Base-by-base conservation (phyloP, 2,888 invertebrate species). In the Idaea dimidiata region DNA sequence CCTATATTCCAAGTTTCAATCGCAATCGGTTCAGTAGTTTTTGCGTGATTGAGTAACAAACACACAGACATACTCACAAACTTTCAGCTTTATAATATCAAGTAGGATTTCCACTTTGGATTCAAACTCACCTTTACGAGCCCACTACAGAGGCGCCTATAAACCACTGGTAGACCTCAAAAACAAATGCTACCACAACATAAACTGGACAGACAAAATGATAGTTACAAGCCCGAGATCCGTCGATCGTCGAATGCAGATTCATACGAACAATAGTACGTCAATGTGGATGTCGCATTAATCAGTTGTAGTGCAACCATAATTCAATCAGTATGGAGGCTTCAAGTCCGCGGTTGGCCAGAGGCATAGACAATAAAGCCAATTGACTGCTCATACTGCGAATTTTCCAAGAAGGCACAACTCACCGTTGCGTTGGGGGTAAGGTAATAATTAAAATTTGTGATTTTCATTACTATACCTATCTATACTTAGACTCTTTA, bases 211-310 rank as follows among this genome's bases (percentile, higher is more conserved):
- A 73, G 81, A 81, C 82, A 82, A 81, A 81, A 79, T 83, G 80
- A 80, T 84, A 80, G 79, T 78, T 81, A 82, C 81, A 82, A 83
- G 86, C 83, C 80, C 81, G 80, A 72, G 82, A 78, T 77, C 82
- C 79, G 82, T 80, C 80, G 87, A 82, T 86, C 85, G 80, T 78
- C 73, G 78, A 86, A 90, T 91, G 92, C 90, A 90, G 89, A 91
- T 90, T 79, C 80, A 77, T 76, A 74, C 84, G 85, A 85, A 91
- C 91, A 92, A 92, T 91, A 87, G 90, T 87, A 82, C 89, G 88
- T 91, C 91, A 89, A 84, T 74, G 80, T 82, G 80, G 86, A 86
- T 86, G 88, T 87, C 91, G 89, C 93, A 93, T 93, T 93, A 91
- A 93, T 93, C 93, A 90, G 91, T 75, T 81, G 83, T 85, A 86